Conservation (phyloP, 1,140 invertebrate species). For the Mycetomoellerius zeteki region DNA sequence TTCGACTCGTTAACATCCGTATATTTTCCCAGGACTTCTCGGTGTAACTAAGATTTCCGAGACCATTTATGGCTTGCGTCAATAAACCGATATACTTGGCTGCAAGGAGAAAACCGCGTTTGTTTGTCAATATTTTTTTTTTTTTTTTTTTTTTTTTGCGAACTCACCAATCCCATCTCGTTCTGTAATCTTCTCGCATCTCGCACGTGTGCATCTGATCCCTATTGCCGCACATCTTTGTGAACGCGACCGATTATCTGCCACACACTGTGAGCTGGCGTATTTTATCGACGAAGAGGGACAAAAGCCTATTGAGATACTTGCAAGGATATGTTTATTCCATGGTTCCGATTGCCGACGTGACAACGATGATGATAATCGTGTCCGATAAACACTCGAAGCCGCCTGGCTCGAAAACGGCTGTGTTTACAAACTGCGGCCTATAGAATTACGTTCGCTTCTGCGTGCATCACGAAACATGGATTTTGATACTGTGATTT, state of each 20-base stretch:
- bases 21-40: neutral
- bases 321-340: slow-evolving; percentile 31
- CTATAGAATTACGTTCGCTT: slow-evolving; percentile 7
- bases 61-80: neutral
- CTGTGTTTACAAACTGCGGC: slow-evolving; percentile 27
- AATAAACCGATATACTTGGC: neutral
- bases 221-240: neutral
- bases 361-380: neutral
- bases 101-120: neutral
- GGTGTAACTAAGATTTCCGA: neutral
- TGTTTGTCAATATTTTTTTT: no score
- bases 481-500: neutral
- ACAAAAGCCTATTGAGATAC: slow-evolving; percentile 17
- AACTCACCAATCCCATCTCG: neutral
- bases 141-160: neutral
- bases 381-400: slow-evolving; percentile 8
- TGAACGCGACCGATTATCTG: neutral
- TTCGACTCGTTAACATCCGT: neutral
- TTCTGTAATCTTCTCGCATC: neutral
- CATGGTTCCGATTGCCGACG: neutral
- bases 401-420: neutral
- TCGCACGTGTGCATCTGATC: neutral
- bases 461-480: neutral
- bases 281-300: slow-evolving; percentile 14
- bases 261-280: no score